Conservation (phyloP, 2,888 invertebrate species). For the Drosophila longiperda region DNA sequence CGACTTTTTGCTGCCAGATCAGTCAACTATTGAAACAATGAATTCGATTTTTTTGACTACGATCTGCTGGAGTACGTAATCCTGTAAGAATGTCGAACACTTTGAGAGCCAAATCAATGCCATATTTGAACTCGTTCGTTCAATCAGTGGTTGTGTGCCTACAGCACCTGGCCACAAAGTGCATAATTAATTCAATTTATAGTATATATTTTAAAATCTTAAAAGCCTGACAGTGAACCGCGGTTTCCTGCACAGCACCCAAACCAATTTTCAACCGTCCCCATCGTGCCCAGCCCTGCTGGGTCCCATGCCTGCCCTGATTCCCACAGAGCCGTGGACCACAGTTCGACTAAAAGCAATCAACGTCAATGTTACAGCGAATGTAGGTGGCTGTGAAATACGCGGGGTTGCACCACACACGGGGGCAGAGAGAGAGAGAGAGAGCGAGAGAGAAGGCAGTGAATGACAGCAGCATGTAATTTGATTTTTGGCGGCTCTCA, state of each 20-base stretch:
- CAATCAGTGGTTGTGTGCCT: slow-evolving; percentile 17
- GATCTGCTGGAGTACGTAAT: neutral
- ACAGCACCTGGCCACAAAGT: slow-evolving; percentile 63
- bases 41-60: neutral
- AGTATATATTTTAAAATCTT: slow-evolving; percentile 69
- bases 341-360: slow-evolving; percentile 70
- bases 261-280: neutral
- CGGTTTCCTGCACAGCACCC: slow-evolving; percentile 5
- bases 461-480: slow-evolving; percentile 56
- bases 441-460: too few relatives aligned
- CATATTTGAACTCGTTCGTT: neutral
- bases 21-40: too few relatives aligned
- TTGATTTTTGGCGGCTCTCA: slow-evolving; percentile 65
- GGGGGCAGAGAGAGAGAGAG: too few relatives aligned
- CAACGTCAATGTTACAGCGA: slow-evolving; percentile 58
- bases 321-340: slow-evolving; percentile 35
- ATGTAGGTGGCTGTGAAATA: slow-evolving; percentile 2
- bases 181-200: slow-evolving; percentile 76
- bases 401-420: too few relatives aligned
- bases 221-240: slow-evolving; percentile 50
- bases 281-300: neutral
- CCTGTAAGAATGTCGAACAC: neutral
- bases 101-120: neutral
- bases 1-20: neutral
- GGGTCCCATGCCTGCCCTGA: neutral